Evolutionary conservation across 2,888 invertebrate genomes (phyloP), one percentile per base, ranked within the genome.

Genomic region (Tholera decimalis): DNA sequence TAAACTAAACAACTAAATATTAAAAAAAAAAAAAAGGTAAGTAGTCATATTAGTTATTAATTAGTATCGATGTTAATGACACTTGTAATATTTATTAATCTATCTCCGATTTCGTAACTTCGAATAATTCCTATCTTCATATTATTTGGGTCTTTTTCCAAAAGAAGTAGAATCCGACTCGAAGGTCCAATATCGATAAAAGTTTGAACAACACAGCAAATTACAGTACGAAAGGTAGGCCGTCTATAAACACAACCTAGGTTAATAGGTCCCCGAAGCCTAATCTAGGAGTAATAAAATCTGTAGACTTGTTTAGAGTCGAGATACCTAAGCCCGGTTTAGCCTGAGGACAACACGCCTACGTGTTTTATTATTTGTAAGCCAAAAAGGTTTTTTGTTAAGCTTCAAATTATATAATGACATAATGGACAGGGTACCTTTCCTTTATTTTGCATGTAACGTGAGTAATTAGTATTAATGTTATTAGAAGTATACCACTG

Each of bases 271-370:
- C 59, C 15, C 53, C n/a, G 1, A 44, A 18, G 39, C 41, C 18
- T 73, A 28, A 55, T 73, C 39, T 28, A 41, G 28, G 28, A 47
- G 62, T 67, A 62, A 72, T 72, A 51, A 62, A 72, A 72, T 41
- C 28, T 35, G 6, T 1, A 28, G 18, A 33, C 35, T 41, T 35
- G 51, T 62, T 49, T n/a, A 30, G 24, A 43, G 39, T 68, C 11
- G 9, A n/a, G 13, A 15, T 15, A 35, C 35, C 9, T 66, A 50
- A 66, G 35, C 49, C 28, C 1, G 28, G 22, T 28, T 65, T 4
- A 65, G 47, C 28, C 59, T 18, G n/a, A 24, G 43, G 35, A 37
- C 41, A 30, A 35, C 35, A 35, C 15, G 26, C 18, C 41, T 22
- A 41, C 47, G 22, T 37, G 9, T 37, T 43, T 70, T 49, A 70